These are phyloP conservation scores for Lissocephala sabroskyi DNA, from an alignment of 2,888 invertebrate species.

Conservation along the genomic window DNA sequence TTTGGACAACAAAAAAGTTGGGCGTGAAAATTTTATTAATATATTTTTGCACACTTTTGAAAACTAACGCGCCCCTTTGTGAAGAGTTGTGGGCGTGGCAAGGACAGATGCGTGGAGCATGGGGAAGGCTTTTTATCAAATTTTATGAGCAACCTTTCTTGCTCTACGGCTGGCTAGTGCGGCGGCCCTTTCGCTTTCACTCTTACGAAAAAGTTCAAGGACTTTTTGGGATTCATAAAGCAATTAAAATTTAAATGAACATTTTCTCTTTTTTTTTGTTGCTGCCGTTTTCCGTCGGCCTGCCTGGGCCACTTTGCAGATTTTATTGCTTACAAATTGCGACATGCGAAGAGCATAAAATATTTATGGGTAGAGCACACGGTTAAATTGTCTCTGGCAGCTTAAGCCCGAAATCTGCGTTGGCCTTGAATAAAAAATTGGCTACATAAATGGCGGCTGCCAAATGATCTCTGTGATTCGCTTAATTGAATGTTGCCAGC, in stretches of 20 bases:
- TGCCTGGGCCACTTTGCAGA: conserved; percentile 17
- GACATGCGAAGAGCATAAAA: conserved; percentile 49
- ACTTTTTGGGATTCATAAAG: conserved; percentile 69
- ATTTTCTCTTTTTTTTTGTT: too few relatives aligned
- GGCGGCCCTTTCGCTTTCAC: conserved; percentile 29
- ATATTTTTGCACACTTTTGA: conserved; percentile 30
- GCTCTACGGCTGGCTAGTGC: background rate
- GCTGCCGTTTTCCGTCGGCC: too few relatives aligned
- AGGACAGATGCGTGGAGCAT: conserved; percentile 23
- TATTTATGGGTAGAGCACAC: conserved; percentile 35
- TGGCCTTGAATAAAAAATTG: too few relatives aligned
- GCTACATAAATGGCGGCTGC: too few relatives aligned
- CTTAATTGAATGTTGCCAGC: too few relatives aligned
- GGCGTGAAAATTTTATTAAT: conserved; percentile 58
- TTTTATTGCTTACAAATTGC: conserved; percentile 35
- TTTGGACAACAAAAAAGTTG: conserved; percentile 18
- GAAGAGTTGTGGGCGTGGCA: conserved; percentile 23
- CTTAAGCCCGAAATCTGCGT: too few relatives aligned
- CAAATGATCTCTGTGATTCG: too few relatives aligned
- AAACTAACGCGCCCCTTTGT: conserved; percentile 27
- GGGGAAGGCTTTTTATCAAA: conserved; percentile 16
- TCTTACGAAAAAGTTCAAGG: conserved; percentile 65
- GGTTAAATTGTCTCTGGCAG: conserved; percentile 50
- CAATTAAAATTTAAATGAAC: conserved; percentile 70
- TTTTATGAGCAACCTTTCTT: too few relatives aligned